phyloP scores from a whole-genome alignment of 2,888 invertebrate genomes.

The Chloroclystis v-ata region DNA sequence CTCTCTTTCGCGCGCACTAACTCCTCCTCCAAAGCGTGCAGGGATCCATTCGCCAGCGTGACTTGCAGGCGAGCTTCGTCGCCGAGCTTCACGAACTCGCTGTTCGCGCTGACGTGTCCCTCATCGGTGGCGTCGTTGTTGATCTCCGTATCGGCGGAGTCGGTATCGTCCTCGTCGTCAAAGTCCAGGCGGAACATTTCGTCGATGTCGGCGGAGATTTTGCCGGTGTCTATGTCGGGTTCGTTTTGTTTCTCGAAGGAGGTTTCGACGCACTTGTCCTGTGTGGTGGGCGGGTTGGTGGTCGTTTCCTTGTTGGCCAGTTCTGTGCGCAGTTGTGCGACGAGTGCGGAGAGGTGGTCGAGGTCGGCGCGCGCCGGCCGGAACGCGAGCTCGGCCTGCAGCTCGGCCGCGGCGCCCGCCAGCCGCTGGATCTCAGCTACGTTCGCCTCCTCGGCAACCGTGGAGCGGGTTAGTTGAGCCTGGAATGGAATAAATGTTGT shows the following conservation, averaged over 20 bases:
- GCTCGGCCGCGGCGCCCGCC: constrained; percentile 65
- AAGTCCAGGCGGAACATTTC: constrained; percentile 68
- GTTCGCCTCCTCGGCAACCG: constrained; percentile 76
- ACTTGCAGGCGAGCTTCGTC: constrained; percentile 52
- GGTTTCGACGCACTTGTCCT: constrained; percentile 37
- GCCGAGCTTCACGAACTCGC: constrained; percentile 49
- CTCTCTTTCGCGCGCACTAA: constrained; percentile 84
- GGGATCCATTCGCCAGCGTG: constrained; percentile 70
- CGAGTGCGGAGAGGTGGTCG: constrained; percentile 74
- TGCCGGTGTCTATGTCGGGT: constrained; percentile 45
- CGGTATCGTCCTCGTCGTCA: constrained; percentile 66
- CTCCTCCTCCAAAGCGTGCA: constrained; percentile 84
- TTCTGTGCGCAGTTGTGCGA: constrained; percentile 50
- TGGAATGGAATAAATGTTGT: constrained; percentile 28
- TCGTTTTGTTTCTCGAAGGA: constrained; percentile 37
- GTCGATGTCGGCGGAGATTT: constrained; percentile 68
- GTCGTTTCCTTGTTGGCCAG: constrained; percentile 42
- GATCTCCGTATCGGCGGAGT: constrained; percentile 62
- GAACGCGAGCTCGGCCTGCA: constrained; percentile 78
- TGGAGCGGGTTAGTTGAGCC: constrained; percentile 62
- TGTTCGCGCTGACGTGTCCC: constrained; percentile 14
- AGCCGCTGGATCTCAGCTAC: constrained; percentile 78
- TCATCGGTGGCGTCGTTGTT: constrained; percentile 29
- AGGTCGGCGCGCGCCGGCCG: constrained; percentile 77
- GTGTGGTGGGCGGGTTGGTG: constrained; percentile 28